phyloP scores from a whole-genome alignment of 2,888 invertebrate genomes.

The Mythimna lalbum region DNA sequence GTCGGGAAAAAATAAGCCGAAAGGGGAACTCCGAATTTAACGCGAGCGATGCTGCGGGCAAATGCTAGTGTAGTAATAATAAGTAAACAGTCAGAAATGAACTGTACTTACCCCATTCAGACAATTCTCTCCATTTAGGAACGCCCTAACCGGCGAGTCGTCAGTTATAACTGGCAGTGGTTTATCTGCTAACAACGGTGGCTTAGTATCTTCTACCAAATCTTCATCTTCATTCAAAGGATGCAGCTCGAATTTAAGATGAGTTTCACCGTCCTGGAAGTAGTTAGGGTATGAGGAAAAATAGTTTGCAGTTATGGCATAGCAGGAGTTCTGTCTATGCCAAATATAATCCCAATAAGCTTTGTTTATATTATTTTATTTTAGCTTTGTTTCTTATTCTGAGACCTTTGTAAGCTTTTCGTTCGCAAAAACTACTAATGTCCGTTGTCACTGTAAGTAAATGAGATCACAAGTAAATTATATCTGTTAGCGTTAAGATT shows the following conservation, averaged over 20 bases:
- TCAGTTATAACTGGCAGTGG: constrained; percentile 83
- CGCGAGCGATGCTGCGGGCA: too few relatives aligned
- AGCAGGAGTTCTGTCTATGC: constrained; percentile 22
- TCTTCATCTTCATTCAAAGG: constrained; percentile 89
- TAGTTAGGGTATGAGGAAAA: neutral
- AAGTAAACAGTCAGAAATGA: too few relatives aligned
- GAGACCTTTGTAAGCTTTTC: neutral
- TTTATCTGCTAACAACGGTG: constrained; percentile 62
- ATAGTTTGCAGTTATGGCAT: neutral
- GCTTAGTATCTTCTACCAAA: constrained; percentile 79
- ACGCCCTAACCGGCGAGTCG: constrained; percentile 94
- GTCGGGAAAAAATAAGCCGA: too few relatives aligned
- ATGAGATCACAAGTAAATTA: neutral
- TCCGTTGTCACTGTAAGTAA: neutral
- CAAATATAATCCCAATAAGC: constrained; percentile 27
- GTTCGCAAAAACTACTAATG: neutral
- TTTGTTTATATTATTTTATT: neutral
- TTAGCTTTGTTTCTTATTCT: neutral
- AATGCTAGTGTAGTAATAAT: too few relatives aligned
- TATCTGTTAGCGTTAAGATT: too few relatives aligned
- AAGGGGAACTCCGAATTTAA: too few relatives aligned
- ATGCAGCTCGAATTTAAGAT: constrained; percentile 92
- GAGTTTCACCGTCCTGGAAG: constrained; percentile 91
- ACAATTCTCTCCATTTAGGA: constrained; percentile 96
- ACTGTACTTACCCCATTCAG: constrained; percentile 93